Conservation (phyloP, 2,113 vertebrate genomes). For the Bubo blakistoni region DNA sequence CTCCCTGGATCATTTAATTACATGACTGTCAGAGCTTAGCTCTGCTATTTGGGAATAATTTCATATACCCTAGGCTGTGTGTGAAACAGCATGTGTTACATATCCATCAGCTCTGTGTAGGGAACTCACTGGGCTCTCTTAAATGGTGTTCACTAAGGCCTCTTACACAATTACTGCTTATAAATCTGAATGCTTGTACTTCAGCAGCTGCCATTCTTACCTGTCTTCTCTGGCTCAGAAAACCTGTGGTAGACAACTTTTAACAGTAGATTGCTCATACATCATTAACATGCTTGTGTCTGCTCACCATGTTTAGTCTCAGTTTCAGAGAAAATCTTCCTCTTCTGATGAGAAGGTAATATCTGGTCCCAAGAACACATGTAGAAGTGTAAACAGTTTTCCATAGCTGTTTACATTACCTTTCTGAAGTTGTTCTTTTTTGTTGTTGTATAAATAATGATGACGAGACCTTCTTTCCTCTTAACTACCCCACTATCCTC, state of each 20-base stretch:
- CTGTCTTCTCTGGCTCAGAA: neutral
- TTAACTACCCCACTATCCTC: neutral
- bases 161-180: neutral
- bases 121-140: neutral
- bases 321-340: neutral
- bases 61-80: neutral
- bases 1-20: neutral
- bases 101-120: neutral
- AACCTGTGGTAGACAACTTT: neutral
- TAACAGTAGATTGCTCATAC: neutral
- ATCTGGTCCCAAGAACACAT: neutral
- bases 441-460: neutral
- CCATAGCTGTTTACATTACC: neutral
- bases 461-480: neutral
- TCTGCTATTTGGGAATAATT: neutral
- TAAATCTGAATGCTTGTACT: neutral
- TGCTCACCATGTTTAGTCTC: neutral
- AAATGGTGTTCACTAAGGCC: neutral
- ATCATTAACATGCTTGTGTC: fast-evolving
- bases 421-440: neutral
- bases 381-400: neutral
- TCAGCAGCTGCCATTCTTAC: neutral
- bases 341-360: neutral
- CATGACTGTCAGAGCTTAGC: neutral
- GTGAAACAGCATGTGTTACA: neutral